Evolutionary conservation across 2,888 invertebrate species (phyloP).

Genomic region (Pachymerium ferrugineum): DNA sequence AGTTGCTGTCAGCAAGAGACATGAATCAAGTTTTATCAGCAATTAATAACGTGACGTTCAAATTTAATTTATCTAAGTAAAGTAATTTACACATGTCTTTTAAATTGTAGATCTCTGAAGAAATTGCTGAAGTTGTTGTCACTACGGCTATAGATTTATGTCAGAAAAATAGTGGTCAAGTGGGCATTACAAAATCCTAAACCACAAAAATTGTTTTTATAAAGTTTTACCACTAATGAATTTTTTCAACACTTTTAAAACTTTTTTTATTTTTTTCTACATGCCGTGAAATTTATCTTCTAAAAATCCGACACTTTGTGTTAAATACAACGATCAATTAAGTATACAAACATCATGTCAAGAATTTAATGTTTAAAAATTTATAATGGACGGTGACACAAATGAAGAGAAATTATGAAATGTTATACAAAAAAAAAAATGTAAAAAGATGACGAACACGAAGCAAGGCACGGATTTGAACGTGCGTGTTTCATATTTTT

Average conservation of each 20-base stretch:
- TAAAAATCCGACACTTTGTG: too few species aligned
- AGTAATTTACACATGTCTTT: slow-evolving; percentile 37
- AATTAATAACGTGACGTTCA: slow-evolving; percentile 23
- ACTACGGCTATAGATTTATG: slow-evolving; percentile 80
- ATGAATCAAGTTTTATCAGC: not conserved
- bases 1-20: not conserved
- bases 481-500: too few species aligned
- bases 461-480: not conserved
- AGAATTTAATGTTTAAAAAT: too few species aligned
- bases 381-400: not conserved
- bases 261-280: too few species aligned
- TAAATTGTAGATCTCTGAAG: slow-evolving; percentile 63
- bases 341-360: too few species aligned
- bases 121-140: slow-evolving; percentile 73
- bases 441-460: not conserved
- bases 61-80: not conserved
- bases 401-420: not conserved
- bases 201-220: too few species aligned
- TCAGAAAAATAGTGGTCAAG: slow-evolving; percentile 51
- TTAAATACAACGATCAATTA: too few species aligned
- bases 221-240: too few species aligned
- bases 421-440: not conserved
- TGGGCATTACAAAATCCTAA: too few species aligned
- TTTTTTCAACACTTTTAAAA: too few species aligned
- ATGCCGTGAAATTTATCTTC: too few species aligned